Base-by-base conservation (phyloP, 2,797 vertebrate genomes). In the Liparis tanakae region DNA sequence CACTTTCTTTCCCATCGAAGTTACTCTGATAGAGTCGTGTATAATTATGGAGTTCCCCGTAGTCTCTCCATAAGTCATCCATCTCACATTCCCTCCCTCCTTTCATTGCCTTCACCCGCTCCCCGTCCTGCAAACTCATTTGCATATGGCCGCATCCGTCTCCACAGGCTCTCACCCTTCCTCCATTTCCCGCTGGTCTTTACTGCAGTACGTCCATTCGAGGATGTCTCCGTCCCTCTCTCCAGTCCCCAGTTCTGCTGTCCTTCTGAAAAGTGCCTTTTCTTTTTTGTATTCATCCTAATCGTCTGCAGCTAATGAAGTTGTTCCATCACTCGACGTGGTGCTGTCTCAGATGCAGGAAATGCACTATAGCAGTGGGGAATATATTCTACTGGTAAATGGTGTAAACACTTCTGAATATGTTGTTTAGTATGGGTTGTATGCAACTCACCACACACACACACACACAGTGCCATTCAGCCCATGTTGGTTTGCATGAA, bases 11-110 rank as follows among this genome's bases (percentile, higher is more conserved):
- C 69, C 80, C 61, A 83, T 50, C 72, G 63, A 81, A 80, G 82
- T 66, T 63, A 74, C 76, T 86, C 61, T 86, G 79, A 90, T 77
- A 78, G 74, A 89, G 82, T 78, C 79, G 81, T 87, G 73, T 83
- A 81, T 88, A 83, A 89, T 89, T 80, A 84, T 50, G 68, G 80
- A 86, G 70, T 74, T 81, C 77, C 72, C 79, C 50, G 72, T 73
- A 79, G 78, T 83, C 58, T 84, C 70, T 88, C 73, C 70, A 82
- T 87, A 85, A 85, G 88, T 84, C 81, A 89, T 88, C 72, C 57
- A 60, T 85, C 75, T 76, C 55, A 54, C 4, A 12, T 67, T 70
- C 81, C 74, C 70, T 76, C 67, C 73, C 53, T 74, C 59, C 33
- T 85, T 79, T 79, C 67, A 78, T 59, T 81, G 60, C 74, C 63